Conservation (phyloP, 2,888 invertebrate species). For the Mythimna albipuncta region DNA sequence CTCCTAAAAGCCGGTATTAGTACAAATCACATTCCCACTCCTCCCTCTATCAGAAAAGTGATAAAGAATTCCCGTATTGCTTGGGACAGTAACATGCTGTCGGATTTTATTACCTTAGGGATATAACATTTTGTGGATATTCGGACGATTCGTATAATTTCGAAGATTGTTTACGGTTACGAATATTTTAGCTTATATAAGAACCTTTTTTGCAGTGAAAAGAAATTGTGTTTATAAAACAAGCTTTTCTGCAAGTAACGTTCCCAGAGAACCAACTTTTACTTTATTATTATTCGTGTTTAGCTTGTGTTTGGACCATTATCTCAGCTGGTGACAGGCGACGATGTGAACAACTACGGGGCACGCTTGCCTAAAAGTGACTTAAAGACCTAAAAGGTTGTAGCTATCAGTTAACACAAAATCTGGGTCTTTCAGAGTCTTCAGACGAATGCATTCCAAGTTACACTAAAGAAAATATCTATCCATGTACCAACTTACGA, state of each 20-base stretch:
- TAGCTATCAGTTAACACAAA: no score
- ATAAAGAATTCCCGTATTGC: slow-evolving; percentile 72
- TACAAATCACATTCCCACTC: slow-evolving; percentile 73
- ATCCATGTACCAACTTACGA: background rate
- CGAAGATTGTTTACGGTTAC: slow-evolving; percentile 39
- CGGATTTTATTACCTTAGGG: slow-evolving; percentile 68
- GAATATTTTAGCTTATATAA: slow-evolving; percentile 17
- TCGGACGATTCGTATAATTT: slow-evolving; percentile 42
- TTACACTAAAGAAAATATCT: slow-evolving; percentile 18
- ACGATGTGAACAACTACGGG: no score
- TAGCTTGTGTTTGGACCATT: no score
- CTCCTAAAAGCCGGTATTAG: slow-evolving; percentile 79
- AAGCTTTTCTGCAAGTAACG: slow-evolving; percentile 8
- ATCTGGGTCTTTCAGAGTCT: no score
- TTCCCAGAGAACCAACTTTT: background rate
- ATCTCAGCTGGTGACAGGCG: no score
- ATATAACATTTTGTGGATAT: slow-evolving; percentile 56
- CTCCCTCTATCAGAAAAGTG: slow-evolving; percentile 72
- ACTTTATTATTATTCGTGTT: no score
- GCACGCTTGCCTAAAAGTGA: no score
- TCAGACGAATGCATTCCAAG: background rate
- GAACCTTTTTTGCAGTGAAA: slow-evolving; percentile 4
- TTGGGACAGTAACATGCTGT: slow-evolving; percentile 67
- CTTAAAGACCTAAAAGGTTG: no score
- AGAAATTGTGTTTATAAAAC: background rate